Evolutionary conservation across 2,888 invertebrate genomes (phyloP).

Genomic region (Slavum lentiscoides): DNA sequence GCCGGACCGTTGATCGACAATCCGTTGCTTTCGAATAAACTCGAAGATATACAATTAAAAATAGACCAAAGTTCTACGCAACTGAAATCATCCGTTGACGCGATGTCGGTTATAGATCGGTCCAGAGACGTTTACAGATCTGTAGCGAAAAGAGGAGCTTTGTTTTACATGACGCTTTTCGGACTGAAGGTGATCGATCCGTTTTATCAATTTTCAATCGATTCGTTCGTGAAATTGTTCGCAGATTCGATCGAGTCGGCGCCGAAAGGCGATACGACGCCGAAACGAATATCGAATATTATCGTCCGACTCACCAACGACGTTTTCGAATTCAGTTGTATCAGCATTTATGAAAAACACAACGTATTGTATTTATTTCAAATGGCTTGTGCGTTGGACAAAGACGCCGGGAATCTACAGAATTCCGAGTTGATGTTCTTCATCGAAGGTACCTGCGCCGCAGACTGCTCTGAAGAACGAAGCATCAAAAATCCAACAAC

Average conservation of each 20-base stretch:
- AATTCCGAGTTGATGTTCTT: slow-evolving; percentile 38
- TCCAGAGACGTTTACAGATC: slow-evolving; percentile 21
- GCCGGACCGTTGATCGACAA: slow-evolving; percentile 19
- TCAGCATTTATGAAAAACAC: slow-evolving; percentile 62
- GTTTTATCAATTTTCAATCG: slow-evolving; percentile 41
- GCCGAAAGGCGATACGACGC: neutral
- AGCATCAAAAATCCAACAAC: slow-evolving; percentile 65
- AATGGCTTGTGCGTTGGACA: slow-evolving; percentile 82
- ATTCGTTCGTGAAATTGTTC: slow-evolving; percentile 7
- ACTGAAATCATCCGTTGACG: neutral
- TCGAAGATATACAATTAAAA: slow-evolving; percentile 26
- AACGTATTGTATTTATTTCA: slow-evolving; percentile 89
- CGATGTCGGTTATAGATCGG: neutral
- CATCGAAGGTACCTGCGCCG: slow-evolving; percentile 7
- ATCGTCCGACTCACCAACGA: slow-evolving; percentile 9
- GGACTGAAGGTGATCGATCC: slow-evolving; percentile 13
- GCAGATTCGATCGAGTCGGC: slow-evolving; percentile 15
- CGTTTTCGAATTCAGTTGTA: slow-evolving; percentile 30
- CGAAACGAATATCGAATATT: slow-evolving; percentile 34
- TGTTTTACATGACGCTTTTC: slow-evolving; percentile 22
- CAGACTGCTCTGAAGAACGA: neutral
- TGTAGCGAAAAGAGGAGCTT: slow-evolving; percentile 17
- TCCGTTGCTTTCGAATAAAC: slow-evolving; percentile 1
- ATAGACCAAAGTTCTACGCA: neutral
- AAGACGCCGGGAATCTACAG: slow-evolving; percentile 61